Conservation (phyloP, 2,113 vertebrate genomes). For the Xenopus borealis region DNA sequence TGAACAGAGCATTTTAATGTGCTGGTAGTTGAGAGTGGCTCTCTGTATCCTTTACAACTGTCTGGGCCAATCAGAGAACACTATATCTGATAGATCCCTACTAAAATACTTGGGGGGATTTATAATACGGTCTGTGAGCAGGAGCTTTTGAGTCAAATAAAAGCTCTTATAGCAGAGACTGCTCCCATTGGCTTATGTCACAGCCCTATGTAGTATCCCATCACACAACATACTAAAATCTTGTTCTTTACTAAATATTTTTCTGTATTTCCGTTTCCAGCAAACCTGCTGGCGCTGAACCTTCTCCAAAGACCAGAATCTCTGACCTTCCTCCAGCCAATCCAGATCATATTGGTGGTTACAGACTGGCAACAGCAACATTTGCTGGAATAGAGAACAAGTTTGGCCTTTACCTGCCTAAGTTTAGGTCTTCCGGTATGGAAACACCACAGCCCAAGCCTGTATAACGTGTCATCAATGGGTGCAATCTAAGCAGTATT, state of each 20-base stretch:
- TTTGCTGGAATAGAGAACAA: slow-evolving; percentile 94
- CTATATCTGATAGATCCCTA: slow-evolving; percentile 4
- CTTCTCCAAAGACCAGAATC: slow-evolving; percentile 72
- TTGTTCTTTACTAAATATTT: slow-evolving; percentile 9
- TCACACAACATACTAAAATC: not conserved
- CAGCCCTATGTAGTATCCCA: not conserved
- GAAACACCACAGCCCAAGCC: slow-evolving; percentile 52
- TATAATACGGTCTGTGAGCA: slow-evolving; percentile 15
- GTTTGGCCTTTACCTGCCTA: slow-evolving; percentile 91
- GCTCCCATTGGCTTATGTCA: not conserved
- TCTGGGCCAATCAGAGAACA: slow-evolving; percentile 17
- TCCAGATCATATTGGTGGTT: slow-evolving; percentile 88
- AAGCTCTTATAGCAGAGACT: not conserved
- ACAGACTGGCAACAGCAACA: slow-evolving; percentile 85
- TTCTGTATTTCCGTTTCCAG: slow-evolving; percentile 61
- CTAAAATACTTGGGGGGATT: not conserved
- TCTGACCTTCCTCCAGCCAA: slow-evolving; percentile 79
- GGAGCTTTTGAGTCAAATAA: slow-evolving; percentile 12
- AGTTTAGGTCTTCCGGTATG: slow-evolving; percentile 72
- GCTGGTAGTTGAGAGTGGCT: not conserved
- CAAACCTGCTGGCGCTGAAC: slow-evolving; percentile 79
- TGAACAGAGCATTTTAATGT: slow-evolving; percentile 5
- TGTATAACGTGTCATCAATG: slow-evolving; percentile 46
- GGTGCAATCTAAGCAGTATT: slow-evolving; percentile 39
- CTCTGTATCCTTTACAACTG: slow-evolving; percentile 18